Conservation (phyloP, 2,888 invertebrate species). For the Euspilapteryx auroguttella region DNA sequence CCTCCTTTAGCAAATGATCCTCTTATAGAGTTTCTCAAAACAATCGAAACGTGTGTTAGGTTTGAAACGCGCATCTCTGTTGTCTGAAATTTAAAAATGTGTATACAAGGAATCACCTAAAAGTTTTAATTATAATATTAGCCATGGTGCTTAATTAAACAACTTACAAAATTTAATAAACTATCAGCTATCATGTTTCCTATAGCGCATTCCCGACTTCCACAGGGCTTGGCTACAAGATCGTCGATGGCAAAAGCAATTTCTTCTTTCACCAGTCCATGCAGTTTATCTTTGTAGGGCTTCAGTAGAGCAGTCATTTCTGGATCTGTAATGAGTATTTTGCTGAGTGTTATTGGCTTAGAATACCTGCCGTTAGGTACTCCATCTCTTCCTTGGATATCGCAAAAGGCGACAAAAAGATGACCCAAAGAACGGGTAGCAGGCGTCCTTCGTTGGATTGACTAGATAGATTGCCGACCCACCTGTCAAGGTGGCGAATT, state of each 20-base stretch:
- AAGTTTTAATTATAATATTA: too few species aligned
- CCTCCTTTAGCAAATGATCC: constrained; percentile 66
- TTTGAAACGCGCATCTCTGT: constrained; percentile 16
- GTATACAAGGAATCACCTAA: too few species aligned
- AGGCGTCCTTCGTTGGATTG: too few species aligned
- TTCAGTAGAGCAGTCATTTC: constrained; percentile 54
- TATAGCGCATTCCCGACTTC: constrained; percentile 65
- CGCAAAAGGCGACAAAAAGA: too few species aligned
- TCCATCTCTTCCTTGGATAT: too few species aligned
- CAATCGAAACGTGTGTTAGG: constrained; percentile 26
- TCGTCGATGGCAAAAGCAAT: constrained; percentile 58
- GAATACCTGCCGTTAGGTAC: too few species aligned
- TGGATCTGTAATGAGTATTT: constrained; percentile 53
- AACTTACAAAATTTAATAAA: constrained; percentile 61
- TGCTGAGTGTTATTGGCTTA: too few species aligned
- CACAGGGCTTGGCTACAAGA: constrained; percentile 52
- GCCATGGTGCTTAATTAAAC: not conserved
- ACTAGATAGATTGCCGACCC: too few species aligned
- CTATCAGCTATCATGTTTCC: constrained; percentile 73
- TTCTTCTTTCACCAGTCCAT: constrained; percentile 45
- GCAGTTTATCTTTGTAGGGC: constrained; percentile 62
- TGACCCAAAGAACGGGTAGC: too few species aligned
- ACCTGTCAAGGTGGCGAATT: too few species aligned
- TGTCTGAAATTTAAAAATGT: constrained; percentile 16
- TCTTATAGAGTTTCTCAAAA: constrained; percentile 69